Evolutionary conservation across 2,888 invertebrate species (phyloP), one percentile per base, ranked within the genome.

Genomic region (Anticlea derivata): DNA sequence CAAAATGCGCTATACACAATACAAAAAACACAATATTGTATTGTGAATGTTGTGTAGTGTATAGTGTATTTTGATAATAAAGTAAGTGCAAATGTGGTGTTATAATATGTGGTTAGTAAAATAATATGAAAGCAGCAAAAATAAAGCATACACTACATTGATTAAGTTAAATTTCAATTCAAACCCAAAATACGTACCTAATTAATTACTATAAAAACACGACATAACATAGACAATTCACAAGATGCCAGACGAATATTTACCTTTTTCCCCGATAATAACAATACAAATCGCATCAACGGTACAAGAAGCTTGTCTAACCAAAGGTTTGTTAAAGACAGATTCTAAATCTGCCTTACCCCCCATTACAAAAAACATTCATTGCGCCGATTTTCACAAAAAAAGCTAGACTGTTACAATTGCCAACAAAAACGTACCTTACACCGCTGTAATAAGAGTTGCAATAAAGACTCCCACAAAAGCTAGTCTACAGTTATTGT

Each of bases 341-440:
- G 5, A 5, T n/a, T n/a, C n/a, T n/a, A n/a, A 49, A 30, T 17
- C 8, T 30, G 22, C 22, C 13, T 29, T 35, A 48, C 7, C 13
- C 29, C 23, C 7, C 26, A 40, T 33, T 40, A 10, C 7, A 40
- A 33, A 40, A 24, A 17, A 45, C 33, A 50, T 12, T 10, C 7
- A 44, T 23, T 23, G 11, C 24, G 30, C 11, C 7, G 23, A 46
- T 35, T 38, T 39, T 39, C 27, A 51, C 45, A 51, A 31, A 39
- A 51, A 34, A 38, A 10, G 30, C 8, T 31, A 46, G n/a, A n/a
- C n/a, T 46, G 31, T 23, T 47, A 41, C 31, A 24, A 46, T 11
- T 40, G 39, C 29, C 29, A 40, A 10, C 27, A 13, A 51, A 45
- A 30, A 23, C 35, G 41, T 34, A 48, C 34, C 38, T 35, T 58